phyloP scores from a whole-genome alignment of 2,797 vertebrate species.

The Sebastes alutus region DNA sequence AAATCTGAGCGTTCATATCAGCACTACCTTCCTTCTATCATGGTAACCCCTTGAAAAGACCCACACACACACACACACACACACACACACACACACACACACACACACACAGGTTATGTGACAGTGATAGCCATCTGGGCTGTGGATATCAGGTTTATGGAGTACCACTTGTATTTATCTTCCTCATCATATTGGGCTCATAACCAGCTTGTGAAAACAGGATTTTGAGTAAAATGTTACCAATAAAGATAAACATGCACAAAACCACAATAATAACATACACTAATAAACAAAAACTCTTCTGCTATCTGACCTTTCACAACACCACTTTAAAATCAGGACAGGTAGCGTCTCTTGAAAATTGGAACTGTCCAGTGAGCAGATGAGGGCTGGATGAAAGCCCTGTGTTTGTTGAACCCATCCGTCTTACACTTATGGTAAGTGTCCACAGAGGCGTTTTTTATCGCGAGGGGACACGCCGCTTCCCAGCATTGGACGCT shows the following conservation, averaged over 20 bases:
- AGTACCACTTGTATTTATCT: constrained; percentile 30
- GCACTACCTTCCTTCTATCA: constrained; percentile 26
- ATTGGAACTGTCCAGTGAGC: too few relatives aligned
- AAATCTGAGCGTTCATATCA: constrained; percentile 56
- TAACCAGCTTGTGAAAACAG: constrained; percentile 1
- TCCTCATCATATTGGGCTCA: constrained; percentile 9
- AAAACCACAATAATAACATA: neutral
- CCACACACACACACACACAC: neutral
- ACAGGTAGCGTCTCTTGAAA: too few relatives aligned
- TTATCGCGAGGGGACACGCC: too few relatives aligned
- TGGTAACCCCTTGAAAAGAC: neutral
- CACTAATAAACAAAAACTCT: neutral
- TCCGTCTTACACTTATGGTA: too few relatives aligned
- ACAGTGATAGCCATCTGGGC: constrained; percentile 42
- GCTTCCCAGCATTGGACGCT: too few relatives aligned
- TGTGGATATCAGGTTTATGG: constrained; percentile 1
- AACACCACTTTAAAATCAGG: too few relatives aligned
- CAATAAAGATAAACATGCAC: neutral
- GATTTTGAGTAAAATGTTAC: neutral
- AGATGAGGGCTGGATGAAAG: too few relatives aligned
- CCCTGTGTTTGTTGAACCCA: too few relatives aligned
- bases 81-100: neutral
- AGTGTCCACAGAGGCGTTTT: too few relatives aligned
- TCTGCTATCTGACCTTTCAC: neutral
- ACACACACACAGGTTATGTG: constrained; percentile 25